Percentiles rank a stretch among this genome's conserved stretches.
phyloP scores from a whole-genome alignment of 2,797 vertebrate species.

The Dallia pectoralis region DNA sequence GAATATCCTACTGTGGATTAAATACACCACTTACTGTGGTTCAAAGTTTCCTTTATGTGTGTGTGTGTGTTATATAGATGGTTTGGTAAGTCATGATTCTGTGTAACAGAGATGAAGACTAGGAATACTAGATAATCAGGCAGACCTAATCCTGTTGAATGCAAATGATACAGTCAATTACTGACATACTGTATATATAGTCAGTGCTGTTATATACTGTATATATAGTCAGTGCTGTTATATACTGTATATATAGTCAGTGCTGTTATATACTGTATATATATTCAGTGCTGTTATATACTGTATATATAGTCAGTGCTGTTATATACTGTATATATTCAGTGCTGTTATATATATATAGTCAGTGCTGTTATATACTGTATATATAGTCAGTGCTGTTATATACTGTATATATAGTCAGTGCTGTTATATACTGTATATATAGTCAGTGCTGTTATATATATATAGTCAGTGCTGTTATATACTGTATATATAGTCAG shows the following conservation, averaged over 20 bases:
- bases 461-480: no score
- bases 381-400: no score
- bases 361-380: no score
- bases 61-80: not conserved
- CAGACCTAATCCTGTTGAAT: not conserved
- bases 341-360: not conserved
- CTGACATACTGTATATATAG: not conserved
- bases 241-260: not conserved
- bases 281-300: not conserved
- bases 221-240: no score
- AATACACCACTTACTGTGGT: slow-evolving; percentile 10
- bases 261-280: not conserved
- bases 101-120: not conserved
- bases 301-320: no score
- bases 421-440: not conserved
- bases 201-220: no score
- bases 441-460: not conserved
- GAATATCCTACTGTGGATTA: not conserved
- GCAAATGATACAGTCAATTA: not conserved
- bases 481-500: no score
- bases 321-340: not conserved
- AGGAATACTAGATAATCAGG: not conserved
- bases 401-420: no score
- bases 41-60: not conserved
- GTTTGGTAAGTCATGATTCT: not conserved